Base-by-base conservation (phyloP, 2,113 vertebrate species). In the Siniperca chuatsi region DNA sequence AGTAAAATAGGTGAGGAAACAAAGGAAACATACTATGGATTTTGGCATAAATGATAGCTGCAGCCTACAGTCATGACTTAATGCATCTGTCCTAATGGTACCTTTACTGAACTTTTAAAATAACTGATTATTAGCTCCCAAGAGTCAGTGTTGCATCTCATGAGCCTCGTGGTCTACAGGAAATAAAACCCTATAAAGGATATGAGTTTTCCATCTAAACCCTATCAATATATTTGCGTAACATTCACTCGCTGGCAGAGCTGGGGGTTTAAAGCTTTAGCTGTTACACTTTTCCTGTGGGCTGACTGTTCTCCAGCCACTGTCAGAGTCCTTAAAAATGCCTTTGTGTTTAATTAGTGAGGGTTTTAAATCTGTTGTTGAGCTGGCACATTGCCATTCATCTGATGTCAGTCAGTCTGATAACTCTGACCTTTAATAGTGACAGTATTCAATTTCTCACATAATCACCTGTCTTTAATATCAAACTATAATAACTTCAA, bases 341-440 rank as follows among this genome's bases (percentile, higher is more conserved):
- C 79, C 79, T 89, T 85, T 76, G 67, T 89, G 75, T 93, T 94
- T 89, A 94, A 95, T 94, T 93, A 88, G 90, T 90, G 79, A 86
- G 78, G 75, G 87, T 89, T 92, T 87, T 76, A 90, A 92, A 89
- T 86, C 67, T 76, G 73, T 91, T 83, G 81, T 82, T 88, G 81
- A 89, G 75, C 82, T 48, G 50, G 80, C 70, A 77, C 83, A 83
- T 79, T 90, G 79, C 82, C 86, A 93, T 94, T 92, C 79, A 86
- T 84, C 69, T 79, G 50, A 88, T 90, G 90, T 92, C 93, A 92
- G 79, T 91, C 86, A 88, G 81, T 68, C 89, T 90, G 88, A 93
- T 85, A 33, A 84, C 85, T 87, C 81, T 88, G 88, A 94, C 92
- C 92, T 96, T 94, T 94, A 84, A 88, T 66, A 23, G 85, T 88